These are phyloP conservation scores for Procavia capensis DNA, from an alignment of 2,113 vertebrate species.

Conservation along the genomic window DNA sequence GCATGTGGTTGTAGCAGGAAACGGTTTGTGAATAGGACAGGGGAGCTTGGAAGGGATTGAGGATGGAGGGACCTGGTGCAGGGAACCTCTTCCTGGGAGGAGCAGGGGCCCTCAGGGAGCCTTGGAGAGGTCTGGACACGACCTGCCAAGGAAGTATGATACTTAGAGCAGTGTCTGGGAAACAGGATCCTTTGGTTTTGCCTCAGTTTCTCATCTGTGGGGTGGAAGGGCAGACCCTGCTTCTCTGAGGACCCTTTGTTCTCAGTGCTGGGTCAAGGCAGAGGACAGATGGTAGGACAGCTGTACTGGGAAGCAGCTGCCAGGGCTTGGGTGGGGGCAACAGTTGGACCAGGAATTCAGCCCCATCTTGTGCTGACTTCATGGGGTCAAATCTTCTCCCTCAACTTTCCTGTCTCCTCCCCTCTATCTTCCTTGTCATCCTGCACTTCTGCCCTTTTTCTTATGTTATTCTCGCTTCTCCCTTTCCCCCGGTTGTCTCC, in stretches of 20 bases:
- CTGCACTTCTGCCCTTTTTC: not conserved
- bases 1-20: not conserved
- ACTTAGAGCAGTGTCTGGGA: not conserved
- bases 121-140: not conserved
- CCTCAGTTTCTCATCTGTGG: conserved; percentile 39
- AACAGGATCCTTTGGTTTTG: not conserved
- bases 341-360: conserved; percentile 55
- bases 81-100: not conserved
- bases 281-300: conserved; percentile 77
- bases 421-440: not conserved
- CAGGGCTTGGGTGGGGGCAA: not conserved
- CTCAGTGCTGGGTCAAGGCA: conserved; percentile 7
- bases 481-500: not conserved
- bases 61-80: rapidly evolving
- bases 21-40: not conserved
- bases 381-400: not conserved
- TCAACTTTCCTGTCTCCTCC: too few species aligned
- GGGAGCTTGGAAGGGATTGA: not conserved
- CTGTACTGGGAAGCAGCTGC: conserved; percentile 72
- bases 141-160: not conserved
- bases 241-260: conserved; percentile 74
- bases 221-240: not conserved
- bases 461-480: not conserved
- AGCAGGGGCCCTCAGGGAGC: not conserved
- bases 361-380: not conserved